Conservation (phyloP, 2,113 vertebrate species). For the Menidia beryllina region DNA sequence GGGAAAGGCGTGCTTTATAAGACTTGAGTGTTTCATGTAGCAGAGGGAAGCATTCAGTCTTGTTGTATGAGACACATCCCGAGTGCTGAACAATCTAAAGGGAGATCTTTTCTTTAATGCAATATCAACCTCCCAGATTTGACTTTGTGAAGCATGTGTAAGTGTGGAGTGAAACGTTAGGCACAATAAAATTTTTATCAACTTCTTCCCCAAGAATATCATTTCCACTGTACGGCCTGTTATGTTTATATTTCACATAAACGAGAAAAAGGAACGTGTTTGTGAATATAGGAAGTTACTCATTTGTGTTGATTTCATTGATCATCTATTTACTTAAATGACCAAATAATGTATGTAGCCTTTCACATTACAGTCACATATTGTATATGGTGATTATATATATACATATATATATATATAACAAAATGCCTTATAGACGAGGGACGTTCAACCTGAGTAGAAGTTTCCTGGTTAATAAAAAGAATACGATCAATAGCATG, state of each 20-base stretch:
- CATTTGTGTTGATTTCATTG: slow-evolving; percentile 70
- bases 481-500: slow-evolving; percentile 47
- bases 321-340: slow-evolving; percentile 79
- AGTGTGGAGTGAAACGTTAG: slow-evolving; percentile 53
- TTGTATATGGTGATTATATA: slow-evolving; percentile 73
- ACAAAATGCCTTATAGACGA: slow-evolving; percentile 84
- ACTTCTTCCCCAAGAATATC: slow-evolving; percentile 21
- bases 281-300: slow-evolving; percentile 68
- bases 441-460: slow-evolving; percentile 81
- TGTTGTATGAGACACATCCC: slow-evolving; percentile 36
- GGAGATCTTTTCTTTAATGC: slow-evolving; percentile 52
- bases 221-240: slow-evolving; percentile 57
- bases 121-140: slow-evolving; percentile 54
- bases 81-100: slow-evolving; percentile 52
- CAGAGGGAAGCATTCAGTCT: slow-evolving; percentile 35
- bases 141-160: slow-evolving; percentile 63
- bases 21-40: slow-evolving; percentile 40
- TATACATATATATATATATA: slow-evolving; percentile 58
- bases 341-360: slow-evolving; percentile 86
- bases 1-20: slow-evolving; percentile 3
- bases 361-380: slow-evolving; percentile 77
- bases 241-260: slow-evolving; percentile 63
- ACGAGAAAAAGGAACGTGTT: slow-evolving; percentile 46
- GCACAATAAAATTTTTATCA: slow-evolving; percentile 27
- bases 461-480: slow-evolving; percentile 78